phyloP scores from a whole-genome alignment of 2,888 invertebrate genomes.

The Tridacna gigas region DNA sequence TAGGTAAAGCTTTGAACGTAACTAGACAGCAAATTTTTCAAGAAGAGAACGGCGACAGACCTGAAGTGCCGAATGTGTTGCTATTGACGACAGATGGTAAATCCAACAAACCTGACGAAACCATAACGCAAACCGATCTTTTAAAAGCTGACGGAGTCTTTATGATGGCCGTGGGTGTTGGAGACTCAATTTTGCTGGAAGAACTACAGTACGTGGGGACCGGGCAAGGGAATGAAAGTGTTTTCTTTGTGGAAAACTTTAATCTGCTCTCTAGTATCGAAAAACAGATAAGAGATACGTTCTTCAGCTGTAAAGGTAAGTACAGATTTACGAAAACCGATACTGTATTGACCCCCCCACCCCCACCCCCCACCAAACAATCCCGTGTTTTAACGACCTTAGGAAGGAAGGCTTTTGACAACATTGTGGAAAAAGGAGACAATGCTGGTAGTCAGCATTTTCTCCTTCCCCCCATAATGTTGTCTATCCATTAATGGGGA shows the following conservation, averaged over 20 bases:
- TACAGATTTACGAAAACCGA: neutral
- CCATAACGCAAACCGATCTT: conserved; percentile 2
- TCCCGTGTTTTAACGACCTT: neutral
- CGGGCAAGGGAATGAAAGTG: conserved; percentile 21
- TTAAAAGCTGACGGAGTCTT: conserved; percentile 19
- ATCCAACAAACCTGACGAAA: conserved; percentile 9
- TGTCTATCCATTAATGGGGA: too few species aligned
- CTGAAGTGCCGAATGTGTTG: conserved; percentile 23
- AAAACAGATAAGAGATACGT: neutral
- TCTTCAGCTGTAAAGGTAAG: conserved; percentile 34
- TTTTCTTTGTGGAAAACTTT: neutral
- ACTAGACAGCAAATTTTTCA: conserved; percentile 4
- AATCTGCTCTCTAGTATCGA: neutral
- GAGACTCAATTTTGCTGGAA: neutral
- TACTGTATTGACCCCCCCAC: too few species aligned
- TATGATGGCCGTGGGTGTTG: conserved; percentile 32
- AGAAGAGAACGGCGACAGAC: conserved; percentile 20
- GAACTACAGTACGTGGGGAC: conserved; percentile 27
- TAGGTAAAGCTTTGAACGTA: conserved; percentile 1
- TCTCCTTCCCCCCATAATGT: too few species aligned
- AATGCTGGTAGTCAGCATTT: too few species aligned
- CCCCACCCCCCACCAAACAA: neutral
- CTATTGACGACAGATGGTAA: conserved; percentile 37
- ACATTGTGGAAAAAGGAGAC: too few species aligned
- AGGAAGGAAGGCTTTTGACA: too few species aligned